Evolutionary conservation across 2,888 invertebrate species (phyloP).

Genomic region (Nephrotoma guestfalica): DNA sequence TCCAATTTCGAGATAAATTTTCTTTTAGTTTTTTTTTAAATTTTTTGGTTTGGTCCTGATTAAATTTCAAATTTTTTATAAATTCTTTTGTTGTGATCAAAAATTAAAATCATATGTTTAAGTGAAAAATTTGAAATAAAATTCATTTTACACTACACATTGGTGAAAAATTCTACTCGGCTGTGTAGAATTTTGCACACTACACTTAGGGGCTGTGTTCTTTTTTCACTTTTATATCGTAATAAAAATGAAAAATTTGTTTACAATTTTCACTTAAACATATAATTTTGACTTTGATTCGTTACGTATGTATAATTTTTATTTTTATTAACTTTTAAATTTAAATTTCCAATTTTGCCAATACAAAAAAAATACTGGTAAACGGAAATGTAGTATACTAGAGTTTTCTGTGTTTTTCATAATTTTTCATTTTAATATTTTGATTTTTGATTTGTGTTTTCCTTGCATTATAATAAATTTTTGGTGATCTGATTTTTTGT

Average conservation of each 20-base stretch:
- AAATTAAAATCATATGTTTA: background rate
- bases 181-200: background rate
- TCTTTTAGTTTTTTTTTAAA: background rate
- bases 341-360: constrained; percentile 25
- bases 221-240: background rate
- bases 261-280: background rate
- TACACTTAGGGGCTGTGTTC: background rate
- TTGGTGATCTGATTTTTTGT: background rate
- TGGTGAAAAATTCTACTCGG: background rate
- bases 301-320: background rate
- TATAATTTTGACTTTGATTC: background rate
- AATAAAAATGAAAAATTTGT: background rate
- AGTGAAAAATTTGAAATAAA: background rate
- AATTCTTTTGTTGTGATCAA: background rate
- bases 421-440: background rate
- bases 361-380: constrained; percentile 22
- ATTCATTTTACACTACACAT: background rate
- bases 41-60: background rate
- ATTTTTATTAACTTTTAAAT: constrained; percentile 8
- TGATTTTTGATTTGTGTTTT: background rate
- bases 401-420: constrained; percentile 4
- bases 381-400: constrained; percentile 35
- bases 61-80: background rate
- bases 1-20: background rate
- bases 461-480: background rate